These are phyloP conservation scores for Drosophila robusta DNA, from an alignment of 2,888 invertebrate genomes.

Conservation along the genomic window DNA sequence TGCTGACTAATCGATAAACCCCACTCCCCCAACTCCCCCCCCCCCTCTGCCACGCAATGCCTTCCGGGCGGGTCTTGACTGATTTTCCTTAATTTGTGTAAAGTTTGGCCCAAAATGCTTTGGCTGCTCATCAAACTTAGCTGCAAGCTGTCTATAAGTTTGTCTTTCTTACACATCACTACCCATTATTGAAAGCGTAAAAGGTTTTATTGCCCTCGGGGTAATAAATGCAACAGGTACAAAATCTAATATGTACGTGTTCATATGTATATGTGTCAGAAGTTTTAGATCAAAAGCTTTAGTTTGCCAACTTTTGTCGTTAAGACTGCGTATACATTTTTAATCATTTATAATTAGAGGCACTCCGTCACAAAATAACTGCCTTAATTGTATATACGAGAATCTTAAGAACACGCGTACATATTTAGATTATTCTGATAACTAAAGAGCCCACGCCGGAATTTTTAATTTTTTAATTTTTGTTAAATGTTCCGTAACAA, in stretches of 20 bases:
- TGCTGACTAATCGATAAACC: conserved; percentile 39
- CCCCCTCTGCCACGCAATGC: not conserved
- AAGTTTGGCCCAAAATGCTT: conserved; percentile 7
- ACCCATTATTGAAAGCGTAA: not conserved
- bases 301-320: conserved; percentile 5
- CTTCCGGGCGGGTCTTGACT: conserved; percentile 12
- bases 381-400: too few relatives aligned
- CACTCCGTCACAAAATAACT: too few relatives aligned
- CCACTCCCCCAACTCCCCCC: not conserved
- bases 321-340: not conserved
- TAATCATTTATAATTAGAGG: not conserved
- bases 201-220: not conserved
- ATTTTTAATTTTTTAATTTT: too few relatives aligned
- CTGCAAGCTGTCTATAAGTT: conserved; percentile 14
- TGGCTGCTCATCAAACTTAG: conserved; percentile 7
- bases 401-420: too few relatives aligned
- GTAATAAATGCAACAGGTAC: conserved; percentile 9
- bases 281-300: conserved; percentile 2
- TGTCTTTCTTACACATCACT: not conserved
- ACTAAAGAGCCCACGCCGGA: too few relatives aligned
- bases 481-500: too few relatives aligned
- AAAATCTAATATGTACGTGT: not conserved
- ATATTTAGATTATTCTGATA: too few relatives aligned
- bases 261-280: not conserved
- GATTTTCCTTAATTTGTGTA: conserved; percentile 25